Base-by-base conservation (phyloP, 2,888 invertebrate genomes). In the Drosophila picticornis region DNA sequence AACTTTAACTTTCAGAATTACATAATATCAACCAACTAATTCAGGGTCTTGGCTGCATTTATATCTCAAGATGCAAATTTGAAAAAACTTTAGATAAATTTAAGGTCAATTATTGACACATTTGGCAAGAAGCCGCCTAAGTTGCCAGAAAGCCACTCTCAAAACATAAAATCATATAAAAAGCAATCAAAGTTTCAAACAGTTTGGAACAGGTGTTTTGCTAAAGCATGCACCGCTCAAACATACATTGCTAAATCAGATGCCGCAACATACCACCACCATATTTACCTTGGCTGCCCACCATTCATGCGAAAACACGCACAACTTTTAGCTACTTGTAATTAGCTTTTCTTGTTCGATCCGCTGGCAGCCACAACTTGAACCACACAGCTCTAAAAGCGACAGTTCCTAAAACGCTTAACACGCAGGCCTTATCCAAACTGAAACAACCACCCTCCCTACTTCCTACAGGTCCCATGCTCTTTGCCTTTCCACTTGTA, bases 301-400 rank as follows among this genome's bases (percentile, higher is more conserved):
- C 76, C 77, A 75, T 81, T 73, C 40, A 70, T 50, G 88, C 75
- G 73, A 75, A 72, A 77, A 87, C 84, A 85, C 90, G 84, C 84
- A 85, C 84, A 85, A 85, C 84, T 85, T 85, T 82, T 64, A 81
- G 84, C 88, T 90, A 85, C 88, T 90, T 85, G 88, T 90, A 87
- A 87, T 87, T 87, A 87, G 90, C 86, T 87, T 90, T 90, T 85
- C 90, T 90, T 87, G 86, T 87, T 85, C 88, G 85, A 81, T 88
- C 83, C 88, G 77, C 68, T 80, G 82, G 87, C 83, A 85, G 72
- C 59, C 63, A 52, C 69, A 72, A 71, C 59, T 69, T 63, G 57
- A 68, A 72, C 57, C 70, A 50, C 73, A 52, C 43, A 58, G 75
- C 57, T 61, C 73, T 34, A 55, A 70, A 66, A 79, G 82, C 72